phyloP scores from a whole-genome alignment of 2,888 invertebrate species.

The Tiliacea citrago region DNA sequence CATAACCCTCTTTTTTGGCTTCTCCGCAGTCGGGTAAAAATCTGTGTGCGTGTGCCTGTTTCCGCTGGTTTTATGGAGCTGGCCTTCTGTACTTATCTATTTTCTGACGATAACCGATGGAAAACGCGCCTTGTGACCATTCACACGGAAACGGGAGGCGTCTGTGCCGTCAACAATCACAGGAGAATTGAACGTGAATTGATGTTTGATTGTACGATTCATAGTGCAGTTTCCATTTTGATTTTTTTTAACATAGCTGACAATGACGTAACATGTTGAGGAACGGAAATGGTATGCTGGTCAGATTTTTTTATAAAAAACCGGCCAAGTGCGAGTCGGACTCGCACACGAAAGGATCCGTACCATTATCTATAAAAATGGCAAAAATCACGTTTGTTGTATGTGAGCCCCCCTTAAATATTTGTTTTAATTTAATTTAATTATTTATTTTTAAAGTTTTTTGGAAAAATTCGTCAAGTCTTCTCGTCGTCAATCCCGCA shows the following conservation, averaged over 20 bases:
- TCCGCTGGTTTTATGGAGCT: neutral
- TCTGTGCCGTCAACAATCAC: constrained; percentile 54
- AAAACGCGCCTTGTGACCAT: constrained; percentile 48
- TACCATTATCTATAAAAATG: no score
- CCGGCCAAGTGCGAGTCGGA: no score
- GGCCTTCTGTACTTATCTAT: constrained; percentile 5
- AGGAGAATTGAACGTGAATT: constrained; percentile 51
- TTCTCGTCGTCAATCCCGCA: no score
- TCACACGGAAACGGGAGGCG: constrained; percentile 45
- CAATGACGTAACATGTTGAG: neutral
- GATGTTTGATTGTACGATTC: constrained; percentile 54
- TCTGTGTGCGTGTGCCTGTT: no score
- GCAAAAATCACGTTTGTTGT: no score
- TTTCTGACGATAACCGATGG: constrained; percentile 23
- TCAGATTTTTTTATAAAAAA: neutral
- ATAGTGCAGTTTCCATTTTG: constrained; percentile 12
- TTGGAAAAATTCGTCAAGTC: no score
- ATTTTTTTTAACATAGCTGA: constrained; percentile 1
- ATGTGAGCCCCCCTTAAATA: no score
- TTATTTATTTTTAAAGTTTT: no score
- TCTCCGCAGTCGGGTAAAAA: no score
- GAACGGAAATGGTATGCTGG: neutral
- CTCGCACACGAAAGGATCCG: no score
- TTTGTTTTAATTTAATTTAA: no score
- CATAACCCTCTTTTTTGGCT: no score